Base-by-base conservation (phyloP, 2,797 vertebrate genomes). In the Tadarida brasiliensis region DNA sequence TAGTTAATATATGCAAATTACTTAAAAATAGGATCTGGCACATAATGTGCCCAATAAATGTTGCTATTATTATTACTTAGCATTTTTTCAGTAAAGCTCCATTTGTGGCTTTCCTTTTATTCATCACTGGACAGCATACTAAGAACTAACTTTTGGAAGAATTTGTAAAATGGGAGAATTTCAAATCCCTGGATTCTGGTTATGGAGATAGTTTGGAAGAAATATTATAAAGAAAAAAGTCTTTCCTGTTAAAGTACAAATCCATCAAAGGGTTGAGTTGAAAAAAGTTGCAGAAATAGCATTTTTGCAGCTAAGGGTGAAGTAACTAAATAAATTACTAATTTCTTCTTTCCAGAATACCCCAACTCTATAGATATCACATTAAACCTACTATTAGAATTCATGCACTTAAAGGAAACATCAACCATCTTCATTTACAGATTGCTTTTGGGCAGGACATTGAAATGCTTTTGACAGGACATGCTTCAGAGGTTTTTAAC, bases 1-100 rank as follows among this genome's bases (percentile, higher is more conserved):
- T 33, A 84, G 15, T 67, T 33, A 35, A 63, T 59, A 61, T 70
- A 63, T 11, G 1, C 5, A 92, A 57, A 33, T 87, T 73, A 24
- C 17, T 90, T 68, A n/a, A 77, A 35, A 87, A 63, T 16, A 86
- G 5, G 51, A 15, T 80, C 28, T 94, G 28, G 2, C 2, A 49
- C 7, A 30, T 76, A 90, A 51, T 11, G 17, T 65, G 30, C 20
- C 20, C 39, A 71, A 47, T 76, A 65, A 82, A 73, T 71, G 2
- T 88, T 30, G 2, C 9, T 33, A 30, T 87, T 82, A 33, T 76
- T 22, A 67, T 59, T 90, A 47, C 3, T 90, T 16, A 47, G 11
- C 2, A 71, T 82, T 87, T 95, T 93, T 89, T 68, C 10, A 78
- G 5, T 86, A 56, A 81, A 86, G 3, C 78, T 88, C 26, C 20